Evolutionary conservation across 1,140 invertebrate genomes (phyloP), one percentile per base, ranked within the genome.

Genomic region (Mizuhopecten yessoensis): DNA sequence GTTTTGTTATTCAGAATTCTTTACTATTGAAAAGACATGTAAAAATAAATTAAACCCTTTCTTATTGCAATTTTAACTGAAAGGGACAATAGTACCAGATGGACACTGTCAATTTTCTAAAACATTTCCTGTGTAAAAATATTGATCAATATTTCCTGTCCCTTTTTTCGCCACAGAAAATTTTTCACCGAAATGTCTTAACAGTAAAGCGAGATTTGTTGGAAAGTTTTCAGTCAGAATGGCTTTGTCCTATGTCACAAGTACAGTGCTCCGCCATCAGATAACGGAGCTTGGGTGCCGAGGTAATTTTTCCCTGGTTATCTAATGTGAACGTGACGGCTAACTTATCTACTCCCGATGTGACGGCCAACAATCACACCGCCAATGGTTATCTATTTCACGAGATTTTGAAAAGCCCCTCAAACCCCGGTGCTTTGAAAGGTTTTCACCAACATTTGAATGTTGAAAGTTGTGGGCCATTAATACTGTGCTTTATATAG

Each of bases 391-490:
- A 75, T 75, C 57, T 75, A n/a, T 75, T 75, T 75, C 57, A 29
- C 23, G 57, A 75, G 57, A 75, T 75, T 75, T 75, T 75, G 57
- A 75, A 75, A 75, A 75, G 57, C 57, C 57, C 57, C 57, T 75
- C 57, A 75, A 75, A 75, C 57, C 57, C 57, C 57, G 57, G 57
- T 75, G 57, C 57, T 75, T 75, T 75, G 57, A 75, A 75, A 75
- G 57, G 57, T 75, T 75, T 75, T 75, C n/a, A 75, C 20, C 57
- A 29, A 75, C 57, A 75, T 75, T n/a, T 75, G 57, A 75, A 75
- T 75, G 57, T 75, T 75, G 57, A 75, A 75, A 75, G 57, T 75
- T 75, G 57, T 75, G 11, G 9, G 1, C 57, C 57, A 75, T 75
- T 75, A 75, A 75, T 29, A 29, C 23, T 17, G 17, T 29, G n/a